Percentiles rank a stretch among this genome's conserved stretches.
Conservation (phyloP, 2,888 invertebrate genomes). For the Taenaris catops region DNA sequence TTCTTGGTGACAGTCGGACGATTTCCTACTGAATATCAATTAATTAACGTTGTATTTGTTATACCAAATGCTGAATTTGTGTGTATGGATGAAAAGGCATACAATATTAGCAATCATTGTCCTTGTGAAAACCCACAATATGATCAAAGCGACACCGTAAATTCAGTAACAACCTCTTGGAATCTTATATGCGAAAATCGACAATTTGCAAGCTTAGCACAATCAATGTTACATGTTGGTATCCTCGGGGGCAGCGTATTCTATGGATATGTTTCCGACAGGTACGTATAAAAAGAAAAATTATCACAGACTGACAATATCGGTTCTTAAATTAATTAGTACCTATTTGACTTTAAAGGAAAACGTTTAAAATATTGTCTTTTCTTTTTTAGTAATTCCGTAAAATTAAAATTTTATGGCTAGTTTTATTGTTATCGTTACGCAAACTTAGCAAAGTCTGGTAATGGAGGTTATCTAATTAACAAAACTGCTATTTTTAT, state of each 20-base stretch:
- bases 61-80: slow-evolving; percentile 72
- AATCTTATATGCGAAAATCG: slow-evolving; percentile 78
- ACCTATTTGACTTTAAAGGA: too few species aligned
- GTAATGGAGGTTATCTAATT: too few species aligned
- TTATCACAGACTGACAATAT: too few species aligned
- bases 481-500: too few species aligned
- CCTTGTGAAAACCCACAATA: slow-evolving; percentile 71
- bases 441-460: too few species aligned
- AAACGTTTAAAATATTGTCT: too few species aligned
- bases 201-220: slow-evolving; percentile 74
- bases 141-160: slow-evolving; percentile 68
- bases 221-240: slow-evolving; percentile 77
- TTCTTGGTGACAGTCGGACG: slow-evolving; percentile 70
- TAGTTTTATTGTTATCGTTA: too few species aligned
- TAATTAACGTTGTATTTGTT: slow-evolving; percentile 77
- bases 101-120: slow-evolving; percentile 55
- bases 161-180: slow-evolving; percentile 81
- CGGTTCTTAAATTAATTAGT: not conserved
- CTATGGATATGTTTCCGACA: slow-evolving; percentile 74
- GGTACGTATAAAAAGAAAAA: slow-evolving; percentile 41
- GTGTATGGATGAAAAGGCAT: slow-evolving; percentile 51
- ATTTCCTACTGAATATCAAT: slow-evolving; percentile 77
- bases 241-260: slow-evolving; percentile 75
- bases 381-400: too few species aligned
- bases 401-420: too few species aligned